Base-by-base conservation (phyloP, 2,888 invertebrate species). In the Fragum whitleyi region DNA sequence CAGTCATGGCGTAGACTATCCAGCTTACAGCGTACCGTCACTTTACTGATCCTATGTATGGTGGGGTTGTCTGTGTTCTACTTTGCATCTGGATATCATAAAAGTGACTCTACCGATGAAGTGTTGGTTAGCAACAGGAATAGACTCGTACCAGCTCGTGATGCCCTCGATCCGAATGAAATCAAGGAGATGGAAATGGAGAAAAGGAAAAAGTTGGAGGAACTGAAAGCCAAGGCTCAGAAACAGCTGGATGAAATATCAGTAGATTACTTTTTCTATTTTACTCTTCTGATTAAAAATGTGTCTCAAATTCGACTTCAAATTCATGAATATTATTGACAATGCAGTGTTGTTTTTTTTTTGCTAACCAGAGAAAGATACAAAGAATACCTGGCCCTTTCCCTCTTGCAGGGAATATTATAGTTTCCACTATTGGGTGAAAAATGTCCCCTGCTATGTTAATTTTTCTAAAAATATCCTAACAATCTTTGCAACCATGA, bases 1-100 rank as follows among this genome's bases (percentile, higher is more conserved):
- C 86, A 93, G 93, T 81, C 87, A 59, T 93, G 93, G 93, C 89
- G 91, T 68, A 85, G 92, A 36, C 80, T 93, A 51, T 93, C 93
- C 6, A 91, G 93, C 36, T 87, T 93, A 11, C 93, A 93, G 86
- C 87, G 92, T 26, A 91, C 91, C 62, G 77, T 92, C 21, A 85
- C 92, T 23, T 80, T 90, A 29, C 76, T 92, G 19, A 67, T 92
- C 32, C 23, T 92, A 14, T 74, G 92, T 19, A 76, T 92, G 26
- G 83, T 87, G 6, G 81, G 86, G 5, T 53, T 92, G 28, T 90
- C 88, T 61, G 88, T 86, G 7, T 70, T 91, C 42, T 93, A 92
- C 74, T 79, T 92, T 36, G 67, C 90, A 21, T 91, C 91, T 0
- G 80, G 86, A 16, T 82, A 91, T 21, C 86, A 88, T 51, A 79